These are phyloP conservation scores for Drosophila yooni DNA, from an alignment of 2,888 invertebrate species.

Conservation along the genomic window DNA sequence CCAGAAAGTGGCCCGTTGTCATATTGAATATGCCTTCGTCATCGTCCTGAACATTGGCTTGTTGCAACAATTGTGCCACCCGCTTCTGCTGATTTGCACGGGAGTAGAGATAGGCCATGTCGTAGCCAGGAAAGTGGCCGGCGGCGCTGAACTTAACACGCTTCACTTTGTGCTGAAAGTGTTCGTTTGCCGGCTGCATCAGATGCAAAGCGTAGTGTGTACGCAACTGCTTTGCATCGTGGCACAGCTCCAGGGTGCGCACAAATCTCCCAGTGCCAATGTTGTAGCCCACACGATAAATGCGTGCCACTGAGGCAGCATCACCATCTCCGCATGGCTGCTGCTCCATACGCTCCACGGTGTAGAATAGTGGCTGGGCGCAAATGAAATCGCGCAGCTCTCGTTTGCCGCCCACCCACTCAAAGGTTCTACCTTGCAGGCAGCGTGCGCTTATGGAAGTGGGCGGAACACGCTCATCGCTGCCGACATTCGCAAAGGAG, in stretches of 20 bases:
- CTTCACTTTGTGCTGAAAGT: conserved; percentile 84
- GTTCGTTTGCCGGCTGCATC: conserved; percentile 84
- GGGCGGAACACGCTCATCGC: conserved; percentile 7
- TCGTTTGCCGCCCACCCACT: conserved; percentile 58
- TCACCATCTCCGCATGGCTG: conserved; percentile 52
- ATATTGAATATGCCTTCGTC: conserved; percentile 55
- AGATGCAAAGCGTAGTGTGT: conserved; percentile 83
- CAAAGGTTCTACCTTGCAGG: conserved; percentile 65
- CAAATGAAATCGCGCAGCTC: conserved; percentile 72
- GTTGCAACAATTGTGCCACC: conserved; percentile 72
- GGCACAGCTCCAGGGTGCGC: conserved; percentile 84
- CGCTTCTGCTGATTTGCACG: conserved; percentile 79
- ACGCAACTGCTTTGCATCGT: conserved; percentile 78
- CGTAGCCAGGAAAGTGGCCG: conserved; percentile 79
- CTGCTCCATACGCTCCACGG: conserved; percentile 62
- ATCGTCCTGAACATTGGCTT: conserved; percentile 24
- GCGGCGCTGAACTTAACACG: conserved; percentile 82
- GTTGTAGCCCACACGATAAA: conserved; percentile 84
- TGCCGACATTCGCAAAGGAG: conserved; percentile 49
- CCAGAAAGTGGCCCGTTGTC: conserved; percentile 74
- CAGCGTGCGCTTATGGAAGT: conserved; percentile 64
- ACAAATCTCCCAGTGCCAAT: conserved; percentile 79
- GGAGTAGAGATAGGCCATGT: conserved; percentile 82
- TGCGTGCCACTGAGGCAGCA: conserved; percentile 27
- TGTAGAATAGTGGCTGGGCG: conserved; percentile 53